phyloP scores from a whole-genome alignment of 1,140 invertebrate species.

The Papilio machaon region DNA sequence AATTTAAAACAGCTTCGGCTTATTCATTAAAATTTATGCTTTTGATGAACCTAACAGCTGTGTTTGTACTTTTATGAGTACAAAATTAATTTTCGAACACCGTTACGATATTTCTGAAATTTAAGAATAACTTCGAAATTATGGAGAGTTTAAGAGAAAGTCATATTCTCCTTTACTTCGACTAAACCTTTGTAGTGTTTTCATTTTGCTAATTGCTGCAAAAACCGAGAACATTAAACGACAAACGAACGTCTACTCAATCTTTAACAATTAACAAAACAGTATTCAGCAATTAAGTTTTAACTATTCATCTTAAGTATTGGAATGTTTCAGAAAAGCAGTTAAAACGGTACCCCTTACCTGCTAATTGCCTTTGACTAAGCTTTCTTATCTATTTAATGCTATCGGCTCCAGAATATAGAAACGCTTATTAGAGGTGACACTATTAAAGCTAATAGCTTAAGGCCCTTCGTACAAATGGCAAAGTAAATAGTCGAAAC shows the following conservation, averaged over 20 bases:
- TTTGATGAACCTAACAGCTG: neutral
- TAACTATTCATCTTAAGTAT: constrained; percentile 14
- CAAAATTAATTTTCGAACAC: neutral
- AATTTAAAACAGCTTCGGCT: neutral
- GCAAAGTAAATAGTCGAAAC: no score
- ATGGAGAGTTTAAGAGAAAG: neutral
- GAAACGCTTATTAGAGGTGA: constrained; percentile 29
- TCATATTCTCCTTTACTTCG: neutral
- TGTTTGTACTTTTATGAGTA: neutral
- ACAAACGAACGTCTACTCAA: neutral
- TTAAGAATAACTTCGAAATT: neutral
- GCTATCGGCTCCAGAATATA: neutral
- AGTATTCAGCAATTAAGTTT: neutral
- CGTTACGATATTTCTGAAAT: neutral
- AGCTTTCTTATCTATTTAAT: neutral
- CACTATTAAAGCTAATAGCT: constrained; percentile 14
- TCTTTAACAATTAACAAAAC: neutral
- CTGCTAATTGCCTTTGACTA: constrained; percentile 14
- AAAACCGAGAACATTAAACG: neutral
- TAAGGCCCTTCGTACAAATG: no score
- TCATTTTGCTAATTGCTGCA: constrained; percentile 2
- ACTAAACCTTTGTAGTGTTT: neutral
- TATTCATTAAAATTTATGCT: neutral
- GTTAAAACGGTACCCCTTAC: neutral
- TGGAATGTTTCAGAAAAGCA: neutral